Evolutionary conservation across 2,797 vertebrate genomes (phyloP), one percentile per base, ranked within the genome.

Genomic region (Myotis findleyi): DNA sequence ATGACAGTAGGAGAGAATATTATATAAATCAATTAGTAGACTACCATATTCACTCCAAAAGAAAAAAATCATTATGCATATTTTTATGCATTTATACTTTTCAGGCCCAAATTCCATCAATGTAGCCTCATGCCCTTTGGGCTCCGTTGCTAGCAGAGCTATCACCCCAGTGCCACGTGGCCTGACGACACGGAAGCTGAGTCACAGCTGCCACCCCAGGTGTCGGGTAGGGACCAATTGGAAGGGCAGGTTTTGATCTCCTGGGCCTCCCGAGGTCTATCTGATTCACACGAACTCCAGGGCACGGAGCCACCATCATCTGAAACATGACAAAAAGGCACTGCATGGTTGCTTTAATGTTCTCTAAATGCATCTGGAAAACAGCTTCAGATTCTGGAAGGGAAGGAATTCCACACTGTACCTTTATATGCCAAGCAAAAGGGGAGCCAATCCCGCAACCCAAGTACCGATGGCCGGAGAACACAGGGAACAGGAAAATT

Each of bases 41-140:
- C n/a, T 73, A 92, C 51, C 17, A 64, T 41, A 81, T 10, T 94
- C 25, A 86, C 36, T 87, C 49, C 89, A 51, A 93, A 87, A 77
- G 14, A 64, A 87, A 92, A 51, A 51, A 73, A 64, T 53, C 23
- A 66, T 73, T 79, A 21, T n/a, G 51, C 33, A 47, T 47, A 59
- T 47, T 89, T 89, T 93, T 38, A 33, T 36, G n/a, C 51, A 16
- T 73, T 93, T 81, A 33, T 30, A 62, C 62, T 87, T 86, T 69
- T 80, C 25, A 85, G 75, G 30, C 7, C 9, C 64, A 57, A 21
- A 49, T 30, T 90, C 36, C 41, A 82, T 44, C 59, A 21, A 49
- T 57, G 30, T 5, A 49, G 14, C 33, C 62, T 90, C 33, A 53
- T 47, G 71, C 14, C 30, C 51, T 64, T 16, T 69, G 44, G 38